Base-by-base conservation (phyloP, 2,113 vertebrate genomes). In the Leptosomus discolor region DNA sequence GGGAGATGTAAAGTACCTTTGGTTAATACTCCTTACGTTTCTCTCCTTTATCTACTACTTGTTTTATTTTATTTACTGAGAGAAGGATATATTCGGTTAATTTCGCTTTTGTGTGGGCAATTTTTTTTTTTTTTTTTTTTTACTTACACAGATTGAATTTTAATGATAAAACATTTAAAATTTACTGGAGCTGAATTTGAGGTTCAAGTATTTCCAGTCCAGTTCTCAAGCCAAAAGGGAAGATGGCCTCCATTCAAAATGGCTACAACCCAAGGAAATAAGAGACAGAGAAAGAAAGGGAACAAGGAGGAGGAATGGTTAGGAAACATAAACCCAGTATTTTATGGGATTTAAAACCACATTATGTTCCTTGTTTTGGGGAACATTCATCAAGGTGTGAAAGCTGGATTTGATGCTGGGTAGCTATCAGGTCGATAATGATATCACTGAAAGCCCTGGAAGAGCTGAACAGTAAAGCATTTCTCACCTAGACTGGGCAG, bases 181-280 rank as follows among this genome's bases (percentile, higher is more conserved):
- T 41, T 8, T 82, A 69, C 51, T 86, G 53, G 75, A 95, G 78
- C 27, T 95, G 60, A 11, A 93, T 83, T 82, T 87, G 54, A 96
- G 43, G 45, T 75, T 91, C 80, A 88, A 88, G 63, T 69, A 73
- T 92, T 97, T 96, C 95, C 88, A 97, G 84, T 64, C 70, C 83
- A 71, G 65, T 85, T 94, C 73, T 85, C 30, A 53, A 45, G 91
- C 84, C 93, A 97, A 97, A 92, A 82, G 64, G 71, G 45, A 95
- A 96, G 63, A 64, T 94, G 88, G 84, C 63, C 24, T 82, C 36
- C 51, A 86, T 97, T 97, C 94, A 96, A 97, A 93, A 97, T 96
- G 93, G 90, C 96, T 94, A 76, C 61, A 94, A 77, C 34, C 84
- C 91, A 97, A 89, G 56, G 90, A 94, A 97, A 94, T 77, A 71